These are phyloP conservation scores for Clarias platycephalus DNA, from an alignment of 2,797 vertebrate genomes.

Conservation along the genomic window DNA sequence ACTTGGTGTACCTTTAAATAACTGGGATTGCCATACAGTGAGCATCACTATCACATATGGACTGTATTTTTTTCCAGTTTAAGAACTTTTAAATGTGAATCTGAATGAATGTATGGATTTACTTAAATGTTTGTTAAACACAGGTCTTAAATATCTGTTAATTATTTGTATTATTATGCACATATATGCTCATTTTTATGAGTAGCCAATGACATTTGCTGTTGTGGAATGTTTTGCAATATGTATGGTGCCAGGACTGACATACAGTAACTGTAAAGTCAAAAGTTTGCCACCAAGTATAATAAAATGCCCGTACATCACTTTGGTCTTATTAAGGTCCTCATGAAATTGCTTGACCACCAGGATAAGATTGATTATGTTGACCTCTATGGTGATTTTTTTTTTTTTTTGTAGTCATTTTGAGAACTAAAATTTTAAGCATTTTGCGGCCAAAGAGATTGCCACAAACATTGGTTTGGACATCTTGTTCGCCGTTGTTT, in stretches of 20 bases:
- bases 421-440: too few species aligned
- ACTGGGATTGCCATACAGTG: constrained; percentile 26
- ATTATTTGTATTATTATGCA: constrained; percentile 28
- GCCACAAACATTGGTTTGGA: too few species aligned
- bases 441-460: too few species aligned
- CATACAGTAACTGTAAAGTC: constrained; percentile 40
- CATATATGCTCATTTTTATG: constrained; percentile 28
- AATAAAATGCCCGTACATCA: constrained; percentile 32
- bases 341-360: background rate
- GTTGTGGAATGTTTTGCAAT: constrained; percentile 32
- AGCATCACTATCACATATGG: constrained; percentile 49
- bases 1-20: constrained; percentile 45
- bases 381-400: too few species aligned
- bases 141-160: constrained; percentile 20
- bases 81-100: constrained; percentile 66
- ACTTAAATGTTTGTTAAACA: constrained; percentile 22
- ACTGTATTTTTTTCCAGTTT: constrained; percentile 55
- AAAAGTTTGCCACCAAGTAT: constrained; percentile 34
- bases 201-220: constrained; percentile 37
- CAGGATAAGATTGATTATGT: background rate
- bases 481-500: too few species aligned
- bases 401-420: too few species aligned
- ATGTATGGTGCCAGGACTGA: constrained; percentile 29
- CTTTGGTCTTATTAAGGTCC: background rate
- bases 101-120: constrained; percentile 53